Percentiles rank a stretch among this genome's conserved stretches.
Conservation (phyloP, 2,797 vertebrate species). For the Scyliorhinus canicula region DNA sequence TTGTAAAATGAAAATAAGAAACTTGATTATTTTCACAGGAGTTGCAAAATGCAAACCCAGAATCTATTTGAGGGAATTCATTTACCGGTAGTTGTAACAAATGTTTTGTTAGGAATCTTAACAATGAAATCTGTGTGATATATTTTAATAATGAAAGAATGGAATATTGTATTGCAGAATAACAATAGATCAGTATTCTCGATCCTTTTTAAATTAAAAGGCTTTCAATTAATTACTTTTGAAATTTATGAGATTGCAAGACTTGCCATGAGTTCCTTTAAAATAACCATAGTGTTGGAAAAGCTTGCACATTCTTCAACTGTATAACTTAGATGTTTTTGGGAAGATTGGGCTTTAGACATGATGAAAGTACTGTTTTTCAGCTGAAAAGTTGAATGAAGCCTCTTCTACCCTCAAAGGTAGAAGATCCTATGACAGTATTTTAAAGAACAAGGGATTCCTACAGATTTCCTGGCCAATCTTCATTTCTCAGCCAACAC, state of each 20-base stretch:
- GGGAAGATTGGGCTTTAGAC: not conserved
- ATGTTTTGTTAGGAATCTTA: not conserved
- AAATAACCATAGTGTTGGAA: not conserved
- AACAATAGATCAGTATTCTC: not conserved
- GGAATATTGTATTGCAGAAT: not conserved
- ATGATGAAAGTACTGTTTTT: not conserved
- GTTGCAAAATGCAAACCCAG: not conserved
- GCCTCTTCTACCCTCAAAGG: not conserved
- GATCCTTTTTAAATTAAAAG: not conserved
- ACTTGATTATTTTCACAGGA: not conserved
- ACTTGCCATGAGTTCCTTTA: not conserved
- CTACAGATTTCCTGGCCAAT: not conserved
- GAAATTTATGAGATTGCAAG: not conserved
- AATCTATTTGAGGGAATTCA: not conserved
- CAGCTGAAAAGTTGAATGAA: not conserved
- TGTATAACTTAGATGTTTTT: not conserved
- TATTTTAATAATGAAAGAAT: not conserved
- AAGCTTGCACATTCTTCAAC: not conserved
- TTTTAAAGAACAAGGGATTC: not conserved
- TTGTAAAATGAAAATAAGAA: not conserved
- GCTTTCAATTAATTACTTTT: not conserved
- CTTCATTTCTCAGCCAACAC: not conserved
- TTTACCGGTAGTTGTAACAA: not conserved
- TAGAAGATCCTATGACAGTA: not conserved
- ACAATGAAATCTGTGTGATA: not conserved